Conservation (phyloP, 2,797 vertebrate species). For the Eutrigla gurnardus region DNA sequence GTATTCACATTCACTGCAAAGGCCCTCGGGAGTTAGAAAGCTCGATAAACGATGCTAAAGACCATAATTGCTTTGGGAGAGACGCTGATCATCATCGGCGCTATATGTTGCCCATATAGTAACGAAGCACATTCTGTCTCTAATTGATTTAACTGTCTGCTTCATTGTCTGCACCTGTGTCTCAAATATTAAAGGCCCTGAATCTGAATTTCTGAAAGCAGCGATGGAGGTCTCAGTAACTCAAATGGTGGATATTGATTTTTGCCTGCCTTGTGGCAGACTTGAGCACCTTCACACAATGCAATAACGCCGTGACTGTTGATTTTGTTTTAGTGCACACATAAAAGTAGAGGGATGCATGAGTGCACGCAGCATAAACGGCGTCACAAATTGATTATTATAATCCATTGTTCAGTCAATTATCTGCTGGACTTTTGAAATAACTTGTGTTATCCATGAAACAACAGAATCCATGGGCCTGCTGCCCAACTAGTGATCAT, state of each 20-base stretch:
- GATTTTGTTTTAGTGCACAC: not conserved
- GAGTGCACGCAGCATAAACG: not conserved
- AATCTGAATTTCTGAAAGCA: not conserved
- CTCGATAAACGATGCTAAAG: not conserved
- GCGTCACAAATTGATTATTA: slow-evolving; percentile 17
- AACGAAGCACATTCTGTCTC: not conserved
- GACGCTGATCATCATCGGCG: not conserved
- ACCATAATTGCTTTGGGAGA: not conserved
- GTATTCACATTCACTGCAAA: not conserved
- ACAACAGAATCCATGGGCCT: slow-evolving; percentile 14
- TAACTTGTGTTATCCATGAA: not conserved
- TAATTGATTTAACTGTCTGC: not conserved
- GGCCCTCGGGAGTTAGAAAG: not conserved
- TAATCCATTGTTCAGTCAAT: slow-evolving; percentile 7
- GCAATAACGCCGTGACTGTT: not conserved
- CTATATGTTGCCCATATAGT: not conserved
- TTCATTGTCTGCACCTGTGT: slow-evolving; percentile 3
- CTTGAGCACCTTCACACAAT: not conserved
- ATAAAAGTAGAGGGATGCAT: not conserved
- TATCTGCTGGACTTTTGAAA: not conserved
- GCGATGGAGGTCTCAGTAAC: not conserved
- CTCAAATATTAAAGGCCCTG: not conserved
- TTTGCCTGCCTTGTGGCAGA: not conserved
- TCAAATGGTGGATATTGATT: slow-evolving; percentile 10
- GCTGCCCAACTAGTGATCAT: not conserved